Base-by-base conservation (phyloP, 2,888 invertebrate species). In the Troglohyphantes excavatus region DNA sequence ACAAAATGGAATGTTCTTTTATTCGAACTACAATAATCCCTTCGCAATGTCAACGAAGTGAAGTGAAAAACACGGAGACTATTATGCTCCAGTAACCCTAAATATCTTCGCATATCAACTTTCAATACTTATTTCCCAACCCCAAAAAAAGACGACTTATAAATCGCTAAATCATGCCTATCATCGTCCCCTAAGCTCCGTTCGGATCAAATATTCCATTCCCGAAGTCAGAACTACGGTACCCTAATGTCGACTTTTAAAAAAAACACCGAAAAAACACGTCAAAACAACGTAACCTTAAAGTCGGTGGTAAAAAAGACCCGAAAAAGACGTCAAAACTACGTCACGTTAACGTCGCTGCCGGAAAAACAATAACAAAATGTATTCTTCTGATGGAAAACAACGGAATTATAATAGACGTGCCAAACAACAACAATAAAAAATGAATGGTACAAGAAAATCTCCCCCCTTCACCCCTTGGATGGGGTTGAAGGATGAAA, bases 391-490 rank as follows among this genome's bases (percentile, higher is more conserved):
- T 29, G 67, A 68, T 33, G 29, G 33, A 68, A 53, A 68, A 68
- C 33, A 33, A 68, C 17, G 9, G 67, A 68, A 68, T 68, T 68
- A 29, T 68, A 33, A 33, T 68, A 68, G 33, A 68, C n/a, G 67
- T 68, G 67, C 67, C n/a, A 29, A n/a, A 17, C 33, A 68, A 68
- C 33, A 68, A 2, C 17, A 68, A 26, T 23, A 33, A 29, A 6
- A 67, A 68, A 33, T 17, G 53, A 53, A 33, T 9, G 33, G 33
- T 6, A 53, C n/a, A 39, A 53, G 17, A 53, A 53, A 53, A 53
- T 53, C 53, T 53, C 9, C 33, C 9, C 33, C 9, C 33, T 33
- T 33, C 33, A 53, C n/a, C 53, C 53, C 53, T 53, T 17, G 53
- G 53, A 53, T 53, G 2, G 33, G 33, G 33, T 33, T 33, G 33